Conservation (phyloP, 2,113 vertebrate species). For the Psittacula cyanocephala region DNA sequence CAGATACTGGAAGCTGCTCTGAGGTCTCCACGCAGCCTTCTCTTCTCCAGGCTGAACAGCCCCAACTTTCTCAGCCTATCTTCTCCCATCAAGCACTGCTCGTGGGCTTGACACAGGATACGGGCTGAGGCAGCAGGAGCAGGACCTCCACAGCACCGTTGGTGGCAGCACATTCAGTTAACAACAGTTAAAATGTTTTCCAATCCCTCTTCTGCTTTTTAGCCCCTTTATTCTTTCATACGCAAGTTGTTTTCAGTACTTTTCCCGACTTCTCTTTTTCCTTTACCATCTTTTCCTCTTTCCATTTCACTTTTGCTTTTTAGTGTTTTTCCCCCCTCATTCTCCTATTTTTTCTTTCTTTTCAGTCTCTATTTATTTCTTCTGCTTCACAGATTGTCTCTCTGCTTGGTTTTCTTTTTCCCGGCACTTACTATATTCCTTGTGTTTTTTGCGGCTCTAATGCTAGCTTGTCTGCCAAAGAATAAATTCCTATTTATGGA, state of each 20-base stretch:
- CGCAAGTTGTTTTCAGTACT: background rate
- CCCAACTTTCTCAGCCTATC: too few relatives aligned
- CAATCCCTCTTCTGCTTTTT: background rate
- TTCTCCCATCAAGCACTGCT: background rate
- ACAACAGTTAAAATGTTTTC: background rate
- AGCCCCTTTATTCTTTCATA: background rate
- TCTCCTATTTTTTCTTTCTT: background rate
- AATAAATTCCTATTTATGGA: constrained; percentile 67
- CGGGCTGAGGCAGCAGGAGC: background rate
- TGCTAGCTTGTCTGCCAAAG: constrained; percentile 61
- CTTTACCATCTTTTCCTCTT: background rate
- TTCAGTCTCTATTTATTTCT: constrained; percentile 49
- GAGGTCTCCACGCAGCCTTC: too few relatives aligned
- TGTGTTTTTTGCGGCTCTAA: constrained; percentile 46
- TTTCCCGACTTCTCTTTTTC: background rate
- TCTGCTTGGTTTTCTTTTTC: constrained; percentile 58
- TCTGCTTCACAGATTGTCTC: constrained; percentile 49
- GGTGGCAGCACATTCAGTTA: background rate
- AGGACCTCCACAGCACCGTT: background rate
- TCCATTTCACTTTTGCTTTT: background rate
- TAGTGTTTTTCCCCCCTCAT: background rate
- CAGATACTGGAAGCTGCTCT: too few relatives aligned
- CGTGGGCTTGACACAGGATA: background rate
- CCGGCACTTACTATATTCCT: constrained; percentile 6
- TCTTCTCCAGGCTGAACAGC: too few relatives aligned